Base-by-base conservation (phyloP, 2,888 invertebrate genomes). In the Drosophila meridionalis region DNA sequence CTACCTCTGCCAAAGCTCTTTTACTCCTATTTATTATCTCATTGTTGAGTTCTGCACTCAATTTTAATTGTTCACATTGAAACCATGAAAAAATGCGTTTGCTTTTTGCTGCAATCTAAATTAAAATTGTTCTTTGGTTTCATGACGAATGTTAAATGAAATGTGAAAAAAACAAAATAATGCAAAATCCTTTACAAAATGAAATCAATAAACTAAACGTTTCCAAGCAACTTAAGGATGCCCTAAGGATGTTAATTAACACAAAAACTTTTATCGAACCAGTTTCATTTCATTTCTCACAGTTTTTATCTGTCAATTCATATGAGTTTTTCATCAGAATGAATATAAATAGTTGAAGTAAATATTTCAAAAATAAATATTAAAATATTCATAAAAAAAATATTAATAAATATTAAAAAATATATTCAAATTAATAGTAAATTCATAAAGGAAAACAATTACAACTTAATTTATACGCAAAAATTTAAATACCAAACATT, bases 91-190 rank as follows among this genome's bases (percentile, higher is more conserved):
- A 50, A 50, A n/a, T 9, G 5, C 5, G 9, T 32, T n/a, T 50
- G n/a, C n/a, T 32, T 7, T 32, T 11, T 9, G 50, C n/a, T 32
- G n/a, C 50, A 50, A n/a, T 4, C 32, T n/a, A 32, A 50, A 50
- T 50, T n/a, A 32, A 50, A 50, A 50, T 32, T 32, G 9, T n/a
- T 50, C 9, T 32, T n/a, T 50, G 50, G 32, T 32, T n/a, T 32
- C 50, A 4, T 9, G 9, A 9, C 7, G 4, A 9, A 8, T 4
- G 14, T 4, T 14, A 7, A 30, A 20, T 20, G 20, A 8, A n/a
- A 32, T 48, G 28, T 7, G 0, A 28, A 14, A 6, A 45, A 12
- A 28, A 47, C 28, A 42, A 43, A 20, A 43, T 20, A 1, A 3
- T 8, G 7, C 0, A 28, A 47, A 48, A 8, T 48, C 8, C 3